These are phyloP conservation scores for Andrena trimmerana DNA, from an alignment of 2,888 invertebrate genomes.

Conservation along the genomic window DNA sequence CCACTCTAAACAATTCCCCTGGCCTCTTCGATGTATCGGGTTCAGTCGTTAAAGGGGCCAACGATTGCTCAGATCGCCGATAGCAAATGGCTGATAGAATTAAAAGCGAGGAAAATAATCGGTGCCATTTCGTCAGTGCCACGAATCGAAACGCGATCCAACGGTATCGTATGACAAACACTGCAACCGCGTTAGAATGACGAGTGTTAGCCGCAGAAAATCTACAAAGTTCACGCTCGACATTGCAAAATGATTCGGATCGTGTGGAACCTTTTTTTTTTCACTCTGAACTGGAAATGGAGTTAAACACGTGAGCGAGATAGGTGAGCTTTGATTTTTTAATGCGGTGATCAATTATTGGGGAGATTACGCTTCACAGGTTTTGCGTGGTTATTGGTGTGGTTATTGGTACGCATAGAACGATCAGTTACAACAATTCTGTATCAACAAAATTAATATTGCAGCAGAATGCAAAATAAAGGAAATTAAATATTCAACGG, in stretches of 20 bases:
- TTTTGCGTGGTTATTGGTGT: no score
- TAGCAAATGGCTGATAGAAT: constrained; percentile 35
- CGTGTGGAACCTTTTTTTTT: constrained; percentile 20
- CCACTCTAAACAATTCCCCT: constrained; percentile 1
- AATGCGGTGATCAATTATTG: no score
- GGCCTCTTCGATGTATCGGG: constrained; percentile 31
- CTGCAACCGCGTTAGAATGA: constrained; percentile 42
- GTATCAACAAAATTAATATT: no score
- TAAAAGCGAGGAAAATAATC: constrained; percentile 66
- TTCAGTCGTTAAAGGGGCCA: constrained; percentile 43
- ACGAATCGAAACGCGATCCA: constrained; percentile 50
- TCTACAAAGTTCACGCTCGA: constrained; percentile 62
- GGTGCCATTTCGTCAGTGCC: constrained; percentile 36
- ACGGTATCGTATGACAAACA: constrained; percentile 61
- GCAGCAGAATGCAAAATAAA: no score
- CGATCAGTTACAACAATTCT: no score
- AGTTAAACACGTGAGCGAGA: background rate
- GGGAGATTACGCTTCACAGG: no score
- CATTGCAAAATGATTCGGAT: constrained; percentile 49
- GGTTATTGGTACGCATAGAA: no score
- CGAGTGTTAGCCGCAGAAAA: constrained; percentile 63
- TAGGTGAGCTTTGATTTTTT: no score
- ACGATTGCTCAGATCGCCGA: constrained; percentile 44
- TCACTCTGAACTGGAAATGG: constrained; percentile 11
- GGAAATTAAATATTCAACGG: no score